These are phyloP conservation scores for Psilopsiagon aymara DNA, from an alignment of 2,113 vertebrate species.

Conservation along the genomic window DNA sequence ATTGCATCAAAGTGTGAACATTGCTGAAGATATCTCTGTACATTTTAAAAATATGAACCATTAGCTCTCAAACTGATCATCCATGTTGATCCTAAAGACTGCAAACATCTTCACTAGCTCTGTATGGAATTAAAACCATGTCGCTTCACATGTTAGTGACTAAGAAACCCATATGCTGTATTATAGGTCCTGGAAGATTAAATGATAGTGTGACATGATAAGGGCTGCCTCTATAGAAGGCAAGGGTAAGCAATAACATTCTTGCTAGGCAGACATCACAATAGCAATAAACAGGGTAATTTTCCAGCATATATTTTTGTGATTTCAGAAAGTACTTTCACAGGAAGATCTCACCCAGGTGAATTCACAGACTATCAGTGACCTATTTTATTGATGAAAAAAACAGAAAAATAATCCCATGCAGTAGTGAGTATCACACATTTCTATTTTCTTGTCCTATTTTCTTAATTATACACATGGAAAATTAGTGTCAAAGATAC, in stretches of 20 bases:
- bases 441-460: background rate
- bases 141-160: slow-evolving; percentile 17
- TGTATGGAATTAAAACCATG: background rate
- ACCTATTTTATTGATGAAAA: background rate
- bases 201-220: slow-evolving; percentile 34
- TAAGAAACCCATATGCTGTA: slow-evolving; percentile 22
- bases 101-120: slow-evolving; percentile 3
- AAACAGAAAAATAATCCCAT: background rate
- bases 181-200: slow-evolving; percentile 12
- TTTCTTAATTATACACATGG: background rate
- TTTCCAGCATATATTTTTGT: slow-evolving; percentile 12
- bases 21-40: background rate
- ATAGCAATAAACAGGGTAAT: slow-evolving; percentile 39
- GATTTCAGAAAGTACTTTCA: background rate
- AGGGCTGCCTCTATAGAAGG: slow-evolving; percentile 34
- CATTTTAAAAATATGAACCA: background rate
- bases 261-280: slow-evolving; percentile 32
- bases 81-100: slow-evolving; percentile 7
- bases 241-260: slow-evolving; percentile 56
- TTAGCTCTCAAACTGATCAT: background rate
- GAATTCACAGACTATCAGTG: background rate
- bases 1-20: background rate
- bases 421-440: background rate
- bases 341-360: background rate
- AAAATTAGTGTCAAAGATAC: background rate